phyloP scores from a whole-genome alignment of 64 coral and sea anemone species.

The Stylophora pistillata region DNA sequence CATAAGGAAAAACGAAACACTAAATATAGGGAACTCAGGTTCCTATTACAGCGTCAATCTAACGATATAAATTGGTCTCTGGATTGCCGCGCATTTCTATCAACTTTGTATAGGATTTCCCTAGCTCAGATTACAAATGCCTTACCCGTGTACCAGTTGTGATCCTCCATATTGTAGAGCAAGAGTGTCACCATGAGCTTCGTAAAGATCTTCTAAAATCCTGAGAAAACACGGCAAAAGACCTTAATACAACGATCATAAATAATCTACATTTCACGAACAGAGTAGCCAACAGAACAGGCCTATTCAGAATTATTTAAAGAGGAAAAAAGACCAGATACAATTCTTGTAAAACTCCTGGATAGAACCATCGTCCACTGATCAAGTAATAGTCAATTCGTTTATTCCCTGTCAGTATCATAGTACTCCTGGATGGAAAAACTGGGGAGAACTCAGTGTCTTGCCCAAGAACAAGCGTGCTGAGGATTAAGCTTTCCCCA shows the following conservation, averaged over 20 bases:
- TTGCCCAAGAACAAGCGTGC: no score
- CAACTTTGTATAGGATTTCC: background rate
- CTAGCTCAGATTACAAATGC: background rate
- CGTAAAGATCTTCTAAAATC: constrained; percentile 98
- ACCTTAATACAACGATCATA: background rate
- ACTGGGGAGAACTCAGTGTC: no score
- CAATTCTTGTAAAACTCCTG: no score
- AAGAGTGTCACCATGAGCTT: constrained; percentile 95
- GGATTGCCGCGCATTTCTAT: background rate
- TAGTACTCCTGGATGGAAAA: no score
- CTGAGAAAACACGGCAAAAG: constrained; percentile 5
- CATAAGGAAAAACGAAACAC: background rate
- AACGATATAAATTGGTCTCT: background rate
- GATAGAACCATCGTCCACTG: background rate
- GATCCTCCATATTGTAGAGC: constrained; percentile 97
- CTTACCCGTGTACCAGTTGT: constrained; percentile 86
- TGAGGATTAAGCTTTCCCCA: no score
- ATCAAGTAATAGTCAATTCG: background rate
- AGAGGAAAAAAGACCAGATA: no score
- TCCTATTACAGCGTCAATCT: background rate
- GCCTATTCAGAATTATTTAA: no score
- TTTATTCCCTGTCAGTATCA: no score
- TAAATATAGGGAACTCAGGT: background rate
- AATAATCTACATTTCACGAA: background rate
- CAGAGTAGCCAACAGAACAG: no score